These are phyloP conservation scores for Hucho hucho DNA, from an alignment of 2,113 vertebrate species.

Conservation along the genomic window DNA sequence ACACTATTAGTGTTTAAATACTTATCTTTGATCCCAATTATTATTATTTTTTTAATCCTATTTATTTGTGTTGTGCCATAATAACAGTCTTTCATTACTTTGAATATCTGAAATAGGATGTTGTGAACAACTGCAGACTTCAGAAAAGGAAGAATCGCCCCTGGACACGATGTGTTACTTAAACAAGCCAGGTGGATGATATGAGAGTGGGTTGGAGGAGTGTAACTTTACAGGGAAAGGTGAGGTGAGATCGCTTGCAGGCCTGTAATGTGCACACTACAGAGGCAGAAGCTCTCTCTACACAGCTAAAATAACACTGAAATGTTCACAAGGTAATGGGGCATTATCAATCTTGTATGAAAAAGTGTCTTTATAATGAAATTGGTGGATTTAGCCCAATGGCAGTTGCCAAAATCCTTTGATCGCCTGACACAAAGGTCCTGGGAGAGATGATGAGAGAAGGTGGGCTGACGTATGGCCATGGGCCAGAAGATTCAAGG, in stretches of 20 bases:
- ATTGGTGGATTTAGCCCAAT: slow-evolving; percentile 29
- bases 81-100: not conserved
- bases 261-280: slow-evolving; percentile 1
- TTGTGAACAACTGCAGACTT: not conserved
- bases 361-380: slow-evolving; percentile 45
- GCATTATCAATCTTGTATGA: slow-evolving; percentile 46
- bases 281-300: slow-evolving; percentile 16
- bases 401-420: slow-evolving; percentile 37
- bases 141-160: not conserved
- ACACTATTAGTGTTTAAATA: not conserved
- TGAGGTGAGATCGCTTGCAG: not conserved
- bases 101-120: not conserved
- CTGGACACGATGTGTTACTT: not conserved
- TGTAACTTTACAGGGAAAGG: slow-evolving; percentile 1
- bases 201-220: not conserved
- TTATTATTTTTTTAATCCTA: not conserved
- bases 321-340: slow-evolving; percentile 25
- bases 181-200: not conserved
- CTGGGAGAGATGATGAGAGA: slow-evolving; percentile 27
- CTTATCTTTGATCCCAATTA: not conserved
- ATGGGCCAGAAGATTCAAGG: slow-evolving; percentile 41
- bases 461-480: slow-evolving; percentile 35
- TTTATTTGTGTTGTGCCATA: not conserved
- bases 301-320: no score
- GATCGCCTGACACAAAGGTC: slow-evolving; percentile 37